Percentiles rank a stretch among this genome's conserved stretches.
Conservation (phyloP, 1,140 invertebrate genomes). For the Anastatus disparis region DNA sequence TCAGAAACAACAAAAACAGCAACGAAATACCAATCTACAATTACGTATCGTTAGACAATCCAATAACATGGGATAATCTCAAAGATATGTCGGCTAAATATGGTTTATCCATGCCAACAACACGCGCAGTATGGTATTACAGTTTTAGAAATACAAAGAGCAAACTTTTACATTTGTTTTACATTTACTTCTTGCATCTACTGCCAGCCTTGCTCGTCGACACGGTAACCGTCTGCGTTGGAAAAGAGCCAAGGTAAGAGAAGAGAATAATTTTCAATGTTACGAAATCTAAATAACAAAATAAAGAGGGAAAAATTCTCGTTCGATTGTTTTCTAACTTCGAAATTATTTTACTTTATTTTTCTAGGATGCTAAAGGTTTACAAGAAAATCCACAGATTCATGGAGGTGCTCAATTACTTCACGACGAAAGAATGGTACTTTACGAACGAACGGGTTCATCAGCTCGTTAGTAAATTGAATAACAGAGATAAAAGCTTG, state of each 20-base stretch:
- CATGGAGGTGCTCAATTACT: conserved; percentile 77
- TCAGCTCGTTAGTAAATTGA: conserved; percentile 71
- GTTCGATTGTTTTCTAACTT: background rate
- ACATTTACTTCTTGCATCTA: conserved; percentile 70
- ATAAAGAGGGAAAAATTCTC: too few species aligned
- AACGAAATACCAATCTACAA: conserved; percentile 64
- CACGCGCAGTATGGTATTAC: conserved; percentile 69
- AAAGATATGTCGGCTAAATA: conserved; percentile 59
- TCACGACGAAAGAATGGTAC: conserved; percentile 76
- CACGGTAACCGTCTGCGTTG: conserved; percentile 69
- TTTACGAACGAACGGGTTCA: conserved; percentile 73
- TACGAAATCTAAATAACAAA: too few species aligned
- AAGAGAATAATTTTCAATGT: background rate
- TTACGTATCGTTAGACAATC: conserved; percentile 62
- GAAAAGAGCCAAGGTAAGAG: conserved; percentile 67
- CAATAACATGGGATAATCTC: conserved; percentile 62
- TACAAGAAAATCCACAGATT: conserved; percentile 78
- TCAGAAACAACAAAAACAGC: conserved; percentile 46
- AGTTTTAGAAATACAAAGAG: conserved; percentile 68
- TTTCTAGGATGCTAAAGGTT: conserved; percentile 72
- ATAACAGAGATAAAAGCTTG: conserved; percentile 70
- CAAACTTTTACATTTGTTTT: conserved; percentile 65
- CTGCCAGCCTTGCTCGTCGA: conserved; percentile 78
- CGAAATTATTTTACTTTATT: background rate
- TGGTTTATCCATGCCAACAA: conserved; percentile 60